Evolutionary conservation across 1,140 invertebrate species (phyloP).

Genomic region (silkworm (Bombyx mori)): ASM3026992v2 NC_085123.1:4833001-4833500

Average conservation of each 20-base stretch:
- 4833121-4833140: no score
- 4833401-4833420: slow-evolving; percentile 7
- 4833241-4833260: neutral
- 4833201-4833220: neutral
- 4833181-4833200: no score
- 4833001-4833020: neutral
- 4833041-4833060: no score
- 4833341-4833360: slow-evolving; percentile 6
- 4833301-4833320: neutral
- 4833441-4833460: slow-evolving; percentile 6
- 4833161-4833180: no score
- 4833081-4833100: no score
- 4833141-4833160: no score
- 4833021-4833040: neutral
- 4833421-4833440: slow-evolving; percentile 5
- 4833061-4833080: no score
- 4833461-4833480: slow-evolving; percentile 8
- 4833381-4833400: slow-evolving; percentile 5
- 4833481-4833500: slow-evolving; percentile 8
- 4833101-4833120: no score
- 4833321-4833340: slow-evolving; percentile 3
- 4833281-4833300: neutral
- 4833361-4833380: slow-evolving; percentile 9
- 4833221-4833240: neutral
- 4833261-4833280: neutral